Base-by-base conservation (phyloP, 1,140 invertebrate species). In the Trachymyrmex septentrionalis region DNA sequence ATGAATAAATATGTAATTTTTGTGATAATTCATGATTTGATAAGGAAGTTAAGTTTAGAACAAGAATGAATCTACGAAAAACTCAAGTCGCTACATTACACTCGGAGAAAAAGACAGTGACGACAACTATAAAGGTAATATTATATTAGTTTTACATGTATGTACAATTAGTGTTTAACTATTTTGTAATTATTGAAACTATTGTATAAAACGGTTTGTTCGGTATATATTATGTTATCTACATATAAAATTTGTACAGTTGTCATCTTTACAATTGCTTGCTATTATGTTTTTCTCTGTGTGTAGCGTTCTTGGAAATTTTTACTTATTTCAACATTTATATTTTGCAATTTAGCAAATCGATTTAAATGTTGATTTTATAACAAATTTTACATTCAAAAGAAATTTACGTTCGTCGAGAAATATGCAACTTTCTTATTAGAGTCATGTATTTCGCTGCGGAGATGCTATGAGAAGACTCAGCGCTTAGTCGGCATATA, bases 331-430 rank as follows among this genome's bases (percentile, higher is more conserved):
- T 19, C 9, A 30, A 19, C 3, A 34, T 64, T 63, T 64, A 64
- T 19, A 34, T 34, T 34, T 64, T 64, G 63, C 30, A 67, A 21
- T 67, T 67, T 67, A 44, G 30, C 34, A 38, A 67, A 67, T 10
- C 30, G 4, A 38, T 19, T 66, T 38, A n/a, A 38, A 66, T 1
- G 12, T n/a, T 10, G 19, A 66, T 4, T 34, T 64, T 34, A 64
- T 34, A 21, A 67, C 10, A 38, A 38, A 64, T 27, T 63, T 16
- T 9, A n/a, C 19, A 16, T n/a, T 14, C 24, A 61, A 34, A 64
- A 34, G 34, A 38, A 38, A 38, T 38, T 38, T 38, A 9, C 7
- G 34, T 66, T 7, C 30, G 12, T 12, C 7, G 19, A 19, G 2
- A 64, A 64, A 30, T 7, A 12, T 34, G 7, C 30, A 38, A 38